Percentiles rank a stretch among this genome's conserved stretches.
Evolutionary conservation across 2,888 invertebrate genomes (phyloP).

Genomic region (Phytoseiulus persimilis): DNA sequence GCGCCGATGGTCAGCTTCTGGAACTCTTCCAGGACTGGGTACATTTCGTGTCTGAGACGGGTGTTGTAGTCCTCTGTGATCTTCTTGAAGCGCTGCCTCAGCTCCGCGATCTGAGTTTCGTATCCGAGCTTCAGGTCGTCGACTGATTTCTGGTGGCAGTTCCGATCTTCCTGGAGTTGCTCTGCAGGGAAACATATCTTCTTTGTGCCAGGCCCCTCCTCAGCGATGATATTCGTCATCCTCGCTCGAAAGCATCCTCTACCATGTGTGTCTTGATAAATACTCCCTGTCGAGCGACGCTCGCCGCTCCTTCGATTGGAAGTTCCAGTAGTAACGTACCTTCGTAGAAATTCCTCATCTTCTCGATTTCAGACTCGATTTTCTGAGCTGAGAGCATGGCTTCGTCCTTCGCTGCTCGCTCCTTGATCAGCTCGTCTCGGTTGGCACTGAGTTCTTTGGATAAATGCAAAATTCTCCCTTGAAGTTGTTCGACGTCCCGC

Average conservation of each 20-base stretch:
- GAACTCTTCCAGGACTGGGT: conserved; percentile 28
- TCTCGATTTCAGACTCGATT: conserved; percentile 14
- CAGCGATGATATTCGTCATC: too few relatives aligned
- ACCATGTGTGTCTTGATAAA: too few relatives aligned
- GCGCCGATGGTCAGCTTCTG: neutral
- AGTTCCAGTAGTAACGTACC: neutral
- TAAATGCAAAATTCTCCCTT: conserved; percentile 21
- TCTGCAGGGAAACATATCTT: neutral
- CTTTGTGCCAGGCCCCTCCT: neutral
- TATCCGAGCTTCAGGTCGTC: conserved; percentile 15
- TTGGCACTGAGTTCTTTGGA: conserved; percentile 25
- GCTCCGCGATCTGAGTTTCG: conserved; percentile 13
- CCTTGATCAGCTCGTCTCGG: neutral
- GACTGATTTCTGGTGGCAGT: conserved; percentile 10
- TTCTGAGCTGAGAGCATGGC: neutral
- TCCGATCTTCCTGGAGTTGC: neutral
- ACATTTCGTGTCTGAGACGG: conserved; percentile 30
- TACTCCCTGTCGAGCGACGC: too few relatives aligned
- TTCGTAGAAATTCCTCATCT: conserved; percentile 17
- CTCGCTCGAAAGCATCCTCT: neutral
- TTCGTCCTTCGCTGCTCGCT: neutral
- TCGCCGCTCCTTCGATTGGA: too few relatives aligned
- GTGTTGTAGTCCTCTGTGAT: conserved; percentile 14
- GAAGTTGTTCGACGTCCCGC: conserved; percentile 33
- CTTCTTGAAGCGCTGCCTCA: conserved; percentile 15